Evolutionary conservation across 2,113 vertebrate genomes (phyloP), one percentile per base, ranked within the genome.

Genomic region (Heliornis fulica): DNA sequence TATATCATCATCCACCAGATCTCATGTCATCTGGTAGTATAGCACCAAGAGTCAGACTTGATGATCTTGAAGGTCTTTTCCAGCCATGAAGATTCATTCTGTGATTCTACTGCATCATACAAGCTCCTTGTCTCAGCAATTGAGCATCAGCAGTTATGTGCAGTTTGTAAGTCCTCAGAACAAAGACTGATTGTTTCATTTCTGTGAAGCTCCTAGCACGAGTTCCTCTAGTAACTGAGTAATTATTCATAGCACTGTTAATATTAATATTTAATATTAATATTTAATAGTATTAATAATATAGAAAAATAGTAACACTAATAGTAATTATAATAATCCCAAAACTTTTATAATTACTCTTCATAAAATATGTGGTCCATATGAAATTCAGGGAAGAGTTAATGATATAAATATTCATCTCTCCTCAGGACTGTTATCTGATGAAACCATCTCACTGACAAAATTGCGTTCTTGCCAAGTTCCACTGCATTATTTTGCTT

Each of bases 81-180:
- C n/a, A n/a, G n/a, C n/a, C n/a, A n/a, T n/a, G n/a, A n/a, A n/a
- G n/a, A n/a, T n/a, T n/a, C n/a, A n/a, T n/a, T n/a, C n/a, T n/a
- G n/a, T n/a, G n/a, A n/a, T n/a, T 66, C 5, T 40, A 48, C 7
- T 51, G 19, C 19, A 23, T 54, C 34, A 18, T 0, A 0, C 12
- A 70, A 70, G 9, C 5, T 74, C 11, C 22, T 81, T 21, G 2
- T 48, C 61, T 34, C 29, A 20, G 7, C 12, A 7, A 15, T 5
- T 71, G 46, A 57, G 7, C 23, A 14, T 53, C 60, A 78, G 4
- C 15, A 50, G 15, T 48, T 70, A 25, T 11, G 3, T 1, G 11
- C 3, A 31, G 4, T 50, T 50, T 48, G 9, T 15, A 66, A 11
- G 15, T 64, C 59, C 31, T 74, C 56, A 74, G 13, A 5, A 5